A percentile compares a stretch with the other conserved stretches of the same genome.
These are phyloP conservation scores for Ophonus ardosiacus DNA, from an alignment of 2,888 invertebrate genomes.

Conservation along the genomic window DNA sequence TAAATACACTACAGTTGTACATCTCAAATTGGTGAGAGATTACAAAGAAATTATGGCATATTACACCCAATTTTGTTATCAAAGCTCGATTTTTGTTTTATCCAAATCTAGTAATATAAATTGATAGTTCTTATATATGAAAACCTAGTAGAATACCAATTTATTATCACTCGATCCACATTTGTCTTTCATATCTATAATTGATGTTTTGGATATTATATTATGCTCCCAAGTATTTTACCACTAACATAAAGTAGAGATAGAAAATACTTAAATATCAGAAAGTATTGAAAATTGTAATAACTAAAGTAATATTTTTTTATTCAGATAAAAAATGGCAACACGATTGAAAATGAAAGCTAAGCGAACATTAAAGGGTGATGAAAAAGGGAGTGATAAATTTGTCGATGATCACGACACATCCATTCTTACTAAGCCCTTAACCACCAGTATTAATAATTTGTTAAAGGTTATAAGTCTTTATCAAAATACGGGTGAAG, in stretches of 20 bases:
- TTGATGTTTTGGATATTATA: neutral
- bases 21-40: neutral
- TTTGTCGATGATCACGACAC: conserved; percentile 71
- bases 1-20: neutral
- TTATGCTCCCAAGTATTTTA: neutral
- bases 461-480: conserved; percentile 85
- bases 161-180: conserved; percentile 23
- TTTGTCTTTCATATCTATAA: conserved; percentile 18
- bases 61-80: neutral
- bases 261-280: neutral
- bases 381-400: conserved; percentile 49
- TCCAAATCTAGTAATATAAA: neutral
- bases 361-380: conserved; percentile 37
- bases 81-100: neutral
- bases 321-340: conserved; percentile 54
- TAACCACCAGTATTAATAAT: conserved; percentile 83
- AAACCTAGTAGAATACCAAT: neutral
- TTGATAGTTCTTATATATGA: neutral
- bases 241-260: neutral
- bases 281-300: neutral
- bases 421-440: conserved; percentile 79
- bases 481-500: conserved; percentile 86
- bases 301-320: conserved; percentile 12
- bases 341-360: conserved; percentile 55
- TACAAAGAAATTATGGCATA: neutral